Conservation (phyloP, 1,140 invertebrate genomes). For the Phymastichus coffea region DNA sequence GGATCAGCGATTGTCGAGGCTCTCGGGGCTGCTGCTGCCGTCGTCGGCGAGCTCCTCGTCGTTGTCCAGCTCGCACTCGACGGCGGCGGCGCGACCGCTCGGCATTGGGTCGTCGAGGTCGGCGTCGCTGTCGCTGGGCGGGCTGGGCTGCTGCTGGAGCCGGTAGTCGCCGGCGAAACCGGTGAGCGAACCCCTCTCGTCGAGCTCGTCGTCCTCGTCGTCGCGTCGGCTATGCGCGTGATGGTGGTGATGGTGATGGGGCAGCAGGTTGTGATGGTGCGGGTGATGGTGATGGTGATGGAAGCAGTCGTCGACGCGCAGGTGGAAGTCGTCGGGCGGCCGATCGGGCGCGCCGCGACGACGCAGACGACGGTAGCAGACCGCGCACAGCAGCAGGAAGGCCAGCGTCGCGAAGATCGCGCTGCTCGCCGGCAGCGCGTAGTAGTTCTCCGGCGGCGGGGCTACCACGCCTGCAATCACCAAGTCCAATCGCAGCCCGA, state of each 20-base stretch:
- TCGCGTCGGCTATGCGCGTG: slow-evolving; percentile 24
- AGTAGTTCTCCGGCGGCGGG: slow-evolving; percentile 48
- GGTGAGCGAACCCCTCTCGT: background rate
- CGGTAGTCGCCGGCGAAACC: background rate
- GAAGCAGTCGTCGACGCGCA: background rate
- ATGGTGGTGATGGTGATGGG: slow-evolving; percentile 46
- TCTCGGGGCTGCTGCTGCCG: slow-evolving; percentile 17
- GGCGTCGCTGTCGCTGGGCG: slow-evolving; percentile 16
- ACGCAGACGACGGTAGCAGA: slow-evolving; percentile 48
- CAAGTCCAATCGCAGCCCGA: background rate
- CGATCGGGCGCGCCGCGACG: slow-evolving; percentile 18
- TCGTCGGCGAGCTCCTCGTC: slow-evolving; percentile 18
- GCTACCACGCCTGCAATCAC: slow-evolving; percentile 50
- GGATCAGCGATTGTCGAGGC: background rate
- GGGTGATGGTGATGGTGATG: slow-evolving; percentile 8
- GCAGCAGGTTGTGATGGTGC: slow-evolving; percentile 45
- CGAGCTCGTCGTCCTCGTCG: slow-evolving; percentile 18
- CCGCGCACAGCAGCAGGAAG: slow-evolving; percentile 43
- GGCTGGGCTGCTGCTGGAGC: background rate
- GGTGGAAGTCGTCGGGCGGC: background rate
- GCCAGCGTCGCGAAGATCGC: slow-evolving; percentile 42
- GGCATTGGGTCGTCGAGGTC: background rate
- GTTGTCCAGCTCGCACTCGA: background rate
- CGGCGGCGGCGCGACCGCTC: background rate
- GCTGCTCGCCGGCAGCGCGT: slow-evolving; percentile 45